Percentiles rank a stretch among this genome's conserved stretches.
These are phyloP conservation scores for Drosophila neotestacea DNA, from an alignment of 2,888 invertebrate species.

Conservation along the genomic window DNA sequence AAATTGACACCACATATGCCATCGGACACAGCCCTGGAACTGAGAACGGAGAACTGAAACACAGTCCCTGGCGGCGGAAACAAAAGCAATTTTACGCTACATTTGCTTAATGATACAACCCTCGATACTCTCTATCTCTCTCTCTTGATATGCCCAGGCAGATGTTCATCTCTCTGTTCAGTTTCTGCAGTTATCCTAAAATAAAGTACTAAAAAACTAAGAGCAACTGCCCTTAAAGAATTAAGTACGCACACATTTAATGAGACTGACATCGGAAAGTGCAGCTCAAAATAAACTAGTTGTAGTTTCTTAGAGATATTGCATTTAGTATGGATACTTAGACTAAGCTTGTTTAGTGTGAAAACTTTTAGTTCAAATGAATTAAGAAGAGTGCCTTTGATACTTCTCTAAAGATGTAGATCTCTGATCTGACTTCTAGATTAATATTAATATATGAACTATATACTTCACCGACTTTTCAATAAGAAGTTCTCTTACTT, in stretches of 20 bases:
- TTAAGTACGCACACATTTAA: background rate
- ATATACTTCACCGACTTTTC: too few relatives aligned
- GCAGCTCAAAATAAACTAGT: background rate
- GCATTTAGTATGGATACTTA: background rate
- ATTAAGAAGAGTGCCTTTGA: too few relatives aligned
- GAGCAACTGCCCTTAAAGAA: slow-evolving; percentile 2
- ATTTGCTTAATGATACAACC: slow-evolving; percentile 72
- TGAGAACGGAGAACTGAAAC: background rate
- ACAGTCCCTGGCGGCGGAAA: slow-evolving; percentile 59
- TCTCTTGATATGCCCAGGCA: slow-evolving; percentile 19
- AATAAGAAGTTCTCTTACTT: too few relatives aligned
- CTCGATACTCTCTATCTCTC: slow-evolving; percentile 30
- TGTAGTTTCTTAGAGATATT: background rate
- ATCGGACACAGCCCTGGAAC: slow-evolving; percentile 12
- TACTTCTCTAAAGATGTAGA: too few relatives aligned
- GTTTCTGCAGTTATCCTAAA: slow-evolving; percentile 13
- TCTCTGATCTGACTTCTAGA: too few relatives aligned
- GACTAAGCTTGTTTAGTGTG: background rate
- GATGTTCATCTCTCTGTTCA: slow-evolving; percentile 33
- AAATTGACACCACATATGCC: slow-evolving; percentile 80
- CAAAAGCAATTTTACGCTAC: slow-evolving; percentile 75
- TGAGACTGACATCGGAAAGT: background rate
- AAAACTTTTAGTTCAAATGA: too few relatives aligned
- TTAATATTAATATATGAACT: too few relatives aligned
- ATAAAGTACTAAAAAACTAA: slow-evolving; percentile 17